These are phyloP conservation scores for Nasonovia ribisnigri DNA, from an alignment of 2,888 invertebrate genomes.

Conservation along the genomic window DNA sequence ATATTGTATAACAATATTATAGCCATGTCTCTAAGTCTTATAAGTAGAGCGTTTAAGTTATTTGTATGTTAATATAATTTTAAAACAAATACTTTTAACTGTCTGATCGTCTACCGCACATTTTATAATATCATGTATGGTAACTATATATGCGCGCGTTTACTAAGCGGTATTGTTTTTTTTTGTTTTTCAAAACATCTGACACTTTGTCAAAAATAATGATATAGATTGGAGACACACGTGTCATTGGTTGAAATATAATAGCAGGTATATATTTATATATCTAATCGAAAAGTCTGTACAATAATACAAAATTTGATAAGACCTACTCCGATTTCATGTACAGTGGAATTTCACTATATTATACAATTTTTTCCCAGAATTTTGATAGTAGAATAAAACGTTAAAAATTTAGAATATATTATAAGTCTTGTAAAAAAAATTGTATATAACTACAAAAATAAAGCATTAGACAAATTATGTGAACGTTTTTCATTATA, in stretches of 20 bases:
- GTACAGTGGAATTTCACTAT: neutral
- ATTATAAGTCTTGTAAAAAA: neutral
- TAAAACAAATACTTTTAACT: neutral
- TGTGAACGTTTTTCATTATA: neutral
- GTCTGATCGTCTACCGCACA: neutral
- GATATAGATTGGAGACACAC: neutral
- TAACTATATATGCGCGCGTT: neutral
- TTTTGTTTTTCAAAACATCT: neutral
- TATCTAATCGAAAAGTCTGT: neutral
- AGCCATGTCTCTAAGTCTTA: neutral
- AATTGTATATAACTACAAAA: neutral
- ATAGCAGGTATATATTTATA: neutral
- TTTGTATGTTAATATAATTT: conserved; percentile 1
- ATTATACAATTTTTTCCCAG: neutral
- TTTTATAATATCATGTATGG: neutral
- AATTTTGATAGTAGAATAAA: neutral
- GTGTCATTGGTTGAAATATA: neutral
- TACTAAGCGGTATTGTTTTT: neutral
- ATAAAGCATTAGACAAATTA: neutral
- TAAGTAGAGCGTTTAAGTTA: neutral
- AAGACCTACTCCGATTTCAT: neutral
- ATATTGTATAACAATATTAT: neutral
- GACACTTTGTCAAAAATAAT: neutral
- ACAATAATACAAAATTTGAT: neutral
- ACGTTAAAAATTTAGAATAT: neutral